A percentile compares a stretch with the other conserved stretches of the same genome.
phyloP scores from a whole-genome alignment of 2,888 invertebrate species.

The Ethmia dodecea region DNA sequence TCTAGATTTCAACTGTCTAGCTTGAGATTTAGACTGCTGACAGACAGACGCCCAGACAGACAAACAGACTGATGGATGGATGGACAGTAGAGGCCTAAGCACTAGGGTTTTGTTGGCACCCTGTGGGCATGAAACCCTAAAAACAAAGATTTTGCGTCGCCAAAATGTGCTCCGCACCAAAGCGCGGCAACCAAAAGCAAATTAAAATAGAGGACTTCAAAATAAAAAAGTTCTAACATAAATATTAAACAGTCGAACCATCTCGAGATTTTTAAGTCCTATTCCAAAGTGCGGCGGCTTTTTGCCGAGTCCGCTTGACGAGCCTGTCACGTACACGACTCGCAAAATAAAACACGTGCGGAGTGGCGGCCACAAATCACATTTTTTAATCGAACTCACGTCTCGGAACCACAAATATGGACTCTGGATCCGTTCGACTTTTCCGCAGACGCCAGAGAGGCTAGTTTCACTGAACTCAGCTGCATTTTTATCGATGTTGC shows the following conservation, averaged over 20 bases:
- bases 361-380: constrained; percentile 72
- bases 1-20: too few species aligned
- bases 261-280: constrained; percentile 27
- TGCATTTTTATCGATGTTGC: constrained; percentile 28
- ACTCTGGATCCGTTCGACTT: constrained; percentile 14
- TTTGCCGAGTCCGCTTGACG: constrained; percentile 47
- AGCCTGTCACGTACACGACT: constrained; percentile 61
- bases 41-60: too few species aligned
- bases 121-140: too few species aligned
- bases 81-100: too few species aligned
- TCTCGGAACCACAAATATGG: constrained; percentile 25
- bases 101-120: too few species aligned
- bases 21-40: too few species aligned
- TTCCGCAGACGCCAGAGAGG: constrained; percentile 28
- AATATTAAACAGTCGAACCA: constrained; percentile 27
- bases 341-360: constrained; percentile 71
- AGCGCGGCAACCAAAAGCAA: too few species aligned
- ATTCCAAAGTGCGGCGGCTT: constrained; percentile 31
- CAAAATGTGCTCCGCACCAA: too few species aligned
- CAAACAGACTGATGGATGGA: too few species aligned
- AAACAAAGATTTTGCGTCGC: too few species aligned
- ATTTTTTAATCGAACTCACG: constrained; percentile 75
- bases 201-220: too few species aligned
- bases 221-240: constrained; percentile 4
- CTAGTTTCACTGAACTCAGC: constrained; percentile 20